phyloP scores from a whole-genome alignment of 2,888 invertebrate species.

The Polydrusus cervinus region DNA sequence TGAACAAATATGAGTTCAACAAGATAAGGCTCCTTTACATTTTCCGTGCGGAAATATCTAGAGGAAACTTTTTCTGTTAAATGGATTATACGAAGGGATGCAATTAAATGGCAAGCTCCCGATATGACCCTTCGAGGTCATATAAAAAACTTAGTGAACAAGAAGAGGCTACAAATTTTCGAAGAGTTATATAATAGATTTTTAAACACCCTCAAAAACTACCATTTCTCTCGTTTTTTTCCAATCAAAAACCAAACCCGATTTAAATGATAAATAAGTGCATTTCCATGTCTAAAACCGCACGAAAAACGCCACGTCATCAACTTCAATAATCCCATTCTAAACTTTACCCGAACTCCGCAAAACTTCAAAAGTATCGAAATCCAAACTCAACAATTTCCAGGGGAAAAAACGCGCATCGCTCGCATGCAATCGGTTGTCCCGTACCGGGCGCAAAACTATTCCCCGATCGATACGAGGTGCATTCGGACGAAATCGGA shows the following conservation, averaged over 20 bases:
- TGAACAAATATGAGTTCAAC: too few species aligned
- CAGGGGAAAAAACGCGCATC: slow-evolving; percentile 29
- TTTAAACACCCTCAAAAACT: too few species aligned
- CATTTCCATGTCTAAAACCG: slow-evolving; percentile 8
- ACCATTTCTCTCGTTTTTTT: not conserved
- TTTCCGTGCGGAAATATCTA: too few species aligned
- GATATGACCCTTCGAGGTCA: too few species aligned
- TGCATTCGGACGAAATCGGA: slow-evolving; percentile 45
- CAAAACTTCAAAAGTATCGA: slow-evolving; percentile 26
- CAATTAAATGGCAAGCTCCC: too few species aligned
- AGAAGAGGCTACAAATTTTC: too few species aligned
- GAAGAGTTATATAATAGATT: too few species aligned
- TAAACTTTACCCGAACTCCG: slow-evolving; percentile 17
- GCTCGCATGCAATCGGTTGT: slow-evolving; percentile 33
- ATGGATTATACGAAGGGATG: too few species aligned
- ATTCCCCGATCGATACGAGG: slow-evolving; percentile 39
- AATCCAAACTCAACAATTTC: slow-evolving; percentile 41
- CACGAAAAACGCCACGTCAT: slow-evolving; percentile 15
- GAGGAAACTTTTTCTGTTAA: too few species aligned
- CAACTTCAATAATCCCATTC: slow-evolving; percentile 6
- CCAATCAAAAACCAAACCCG: not conserved
- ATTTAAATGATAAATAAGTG: not conserved
- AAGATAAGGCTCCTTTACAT: too few species aligned
- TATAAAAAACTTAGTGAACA: too few species aligned
- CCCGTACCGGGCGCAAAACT: slow-evolving; percentile 37